phyloP scores from a whole-genome alignment of 2,888 invertebrate genomes.

The Rhamphomyia laevipes region DNA sequence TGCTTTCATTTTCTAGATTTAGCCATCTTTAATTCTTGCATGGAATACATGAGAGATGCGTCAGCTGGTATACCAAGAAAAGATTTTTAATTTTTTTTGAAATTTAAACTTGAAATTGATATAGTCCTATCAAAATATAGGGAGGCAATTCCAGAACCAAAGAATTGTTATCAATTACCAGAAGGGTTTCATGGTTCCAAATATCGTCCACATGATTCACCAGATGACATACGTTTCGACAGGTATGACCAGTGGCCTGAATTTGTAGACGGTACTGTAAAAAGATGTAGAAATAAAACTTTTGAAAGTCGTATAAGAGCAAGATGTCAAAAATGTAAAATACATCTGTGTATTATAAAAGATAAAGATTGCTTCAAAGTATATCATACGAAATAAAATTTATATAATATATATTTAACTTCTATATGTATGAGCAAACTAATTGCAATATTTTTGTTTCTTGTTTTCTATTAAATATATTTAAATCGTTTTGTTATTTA shows the following conservation, averaged over 20 bases:
- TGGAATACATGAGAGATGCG: conserved; percentile 10
- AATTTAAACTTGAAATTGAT: background rate
- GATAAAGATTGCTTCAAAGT: too few species aligned
- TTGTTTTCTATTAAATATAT: too few species aligned
- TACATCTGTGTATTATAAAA: background rate
- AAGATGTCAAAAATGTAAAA: conserved; percentile 1
- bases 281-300: background rate
- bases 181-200: background rate
- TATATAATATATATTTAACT: too few species aligned
- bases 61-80: background rate
- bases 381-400: too few species aligned
- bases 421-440: too few species aligned
- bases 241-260: background rate
- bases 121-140: background rate
- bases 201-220: background rate
- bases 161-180: background rate
- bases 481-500: too few species aligned
- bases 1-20: conserved; percentile 12
- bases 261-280: background rate
- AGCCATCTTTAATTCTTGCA: conserved; percentile 8
- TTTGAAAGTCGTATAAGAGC: background rate
- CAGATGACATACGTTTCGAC: background rate
- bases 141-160: background rate
- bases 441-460: too few species aligned
- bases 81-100: background rate